A percentile compares a stretch with the other conserved stretches of the same genome.
phyloP scores from a whole-genome alignment of 2,888 invertebrate species.

The Seira musarum region DNA sequence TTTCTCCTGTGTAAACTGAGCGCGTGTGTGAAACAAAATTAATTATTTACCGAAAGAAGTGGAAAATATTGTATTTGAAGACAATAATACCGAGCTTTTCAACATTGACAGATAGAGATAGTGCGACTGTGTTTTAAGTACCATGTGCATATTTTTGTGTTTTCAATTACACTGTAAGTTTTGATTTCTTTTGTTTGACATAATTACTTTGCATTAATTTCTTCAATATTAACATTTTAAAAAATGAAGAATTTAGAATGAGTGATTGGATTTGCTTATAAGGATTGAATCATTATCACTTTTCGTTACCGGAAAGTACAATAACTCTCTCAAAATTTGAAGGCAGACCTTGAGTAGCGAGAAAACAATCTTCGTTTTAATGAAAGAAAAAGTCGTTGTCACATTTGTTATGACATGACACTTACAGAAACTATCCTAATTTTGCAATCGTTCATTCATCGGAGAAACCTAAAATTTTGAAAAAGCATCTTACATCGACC shows the following conservation, averaged over 20 bases:
- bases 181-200: not conserved
- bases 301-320: not conserved
- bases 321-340: too few relatives aligned
- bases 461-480: too few relatives aligned
- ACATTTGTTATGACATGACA: too few relatives aligned
- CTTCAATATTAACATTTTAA: too few relatives aligned
- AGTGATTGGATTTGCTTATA: too few relatives aligned
- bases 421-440: too few relatives aligned
- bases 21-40: constrained; percentile 39
- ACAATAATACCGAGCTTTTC: constrained; percentile 3
- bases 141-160: not conserved
- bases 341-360: too few relatives aligned
- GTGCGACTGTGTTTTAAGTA: not conserved
- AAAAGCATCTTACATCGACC: too few relatives aligned
- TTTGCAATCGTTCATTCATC: too few relatives aligned
- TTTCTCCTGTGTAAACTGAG: constrained; percentile 27
- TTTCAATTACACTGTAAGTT: not conserved
- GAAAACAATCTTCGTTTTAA: too few relatives aligned
- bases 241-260: too few relatives aligned
- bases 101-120: not conserved
- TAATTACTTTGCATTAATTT: not conserved
- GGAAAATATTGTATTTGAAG: constrained; percentile 16
- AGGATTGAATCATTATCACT: not conserved
- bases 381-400: too few relatives aligned
- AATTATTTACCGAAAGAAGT: constrained; percentile 47